Evolutionary conservation across 2,113 vertebrate species (phyloP), one percentile per base, ranked within the genome.

Genomic region (Pardalotus punctatus): DNA sequence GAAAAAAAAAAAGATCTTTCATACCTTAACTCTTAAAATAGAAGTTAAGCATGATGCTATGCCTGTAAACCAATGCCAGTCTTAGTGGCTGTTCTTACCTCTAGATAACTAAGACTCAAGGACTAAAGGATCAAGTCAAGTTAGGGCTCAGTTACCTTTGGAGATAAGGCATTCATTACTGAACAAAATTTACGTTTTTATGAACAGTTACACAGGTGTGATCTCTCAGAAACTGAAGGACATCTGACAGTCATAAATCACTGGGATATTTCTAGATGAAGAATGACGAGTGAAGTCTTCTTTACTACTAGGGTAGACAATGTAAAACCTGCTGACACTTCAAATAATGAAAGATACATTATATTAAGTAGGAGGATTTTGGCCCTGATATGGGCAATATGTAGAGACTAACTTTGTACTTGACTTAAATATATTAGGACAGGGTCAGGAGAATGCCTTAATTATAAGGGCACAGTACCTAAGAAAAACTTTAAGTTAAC

Each of bases 1-100:
- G 12, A 6, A 11, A 57, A 31, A 25, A 16, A 42, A n/a, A 42
- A 23, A 33, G 27, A 56, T 78, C 77, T 84, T 81, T 91, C 83
- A 86, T 67, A 92, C 48, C 43, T 78, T 81, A 67, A 35, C 3
- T 36, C 81, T 91, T 71, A 95, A 97, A 96, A 96, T 87, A 93
- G 90, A 94, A 71, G 23, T 71, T 57, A 57, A 92, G 72, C 35
- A 82, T 0, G 10, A 88, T 92, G 62, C 62, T 74, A 42, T 61
- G 80, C 19, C 86, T 94, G 76, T 91, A 95, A 95, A 90, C 33
- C 35, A 94, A 94, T 5, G 69, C 73, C 83, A 89, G 36, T n/a
- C 56, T 51, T 18, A 79, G 40, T 29, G 51, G n/a, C 72, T 91
- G 79, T 54, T 67, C 82, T 90, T 93, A 51, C n/a, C 54, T 71